Evolutionary conservation across 2,888 invertebrate genomes (phyloP), one percentile per base, ranked within the genome.

Genomic region (Metallyticus violacea): DNA sequence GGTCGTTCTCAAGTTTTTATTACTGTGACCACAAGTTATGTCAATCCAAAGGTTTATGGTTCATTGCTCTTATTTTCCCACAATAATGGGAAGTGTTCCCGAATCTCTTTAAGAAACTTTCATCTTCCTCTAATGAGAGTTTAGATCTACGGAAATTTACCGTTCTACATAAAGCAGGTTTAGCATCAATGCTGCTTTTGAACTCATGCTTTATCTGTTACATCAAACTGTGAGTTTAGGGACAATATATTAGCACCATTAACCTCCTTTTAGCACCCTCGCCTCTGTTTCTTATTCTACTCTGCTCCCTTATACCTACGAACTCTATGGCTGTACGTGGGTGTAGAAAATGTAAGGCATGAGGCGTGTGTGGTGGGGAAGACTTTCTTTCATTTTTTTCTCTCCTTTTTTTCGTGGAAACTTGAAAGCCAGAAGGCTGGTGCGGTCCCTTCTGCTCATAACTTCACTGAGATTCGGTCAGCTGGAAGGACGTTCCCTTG

Each of bases 381-480:
- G n/a, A n/a, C n/a, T n/a, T n/a, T n/a, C n/a, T n/a, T n/a, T n/a
- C n/a, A n/a, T n/a, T n/a, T n/a, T n/a, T n/a, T n/a, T n/a, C n/a
- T n/a, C n/a, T n/a, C n/a, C n/a, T n/a, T n/a, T n/a, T n/a, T n/a
- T n/a, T n/a, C n/a, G n/a, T n/a, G n/a, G 3, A 62, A 62, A 27
- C 0, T 76, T 22, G 27, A 76, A 82, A 76, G 1, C 40, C 4
- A 22, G 40, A 62, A 62, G 40, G n/a, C 40, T 22, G 40, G 15
- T 15, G 40, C 22, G 40, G 40, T 62, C 40, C 40, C 40, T 62
- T 62, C 26, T 81, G 81, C 25, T 62, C 81, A 81, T 81, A 81
- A 81, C 40, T 81, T 82, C 28, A 27, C n/a, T 82, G 82, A 62
- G 82, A 82, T 76, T 82, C 82, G 40, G 40, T 62, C 40, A 62